phyloP scores from a whole-genome alignment of 2,888 invertebrate species.

The Metopia argyrocephala region DNA sequence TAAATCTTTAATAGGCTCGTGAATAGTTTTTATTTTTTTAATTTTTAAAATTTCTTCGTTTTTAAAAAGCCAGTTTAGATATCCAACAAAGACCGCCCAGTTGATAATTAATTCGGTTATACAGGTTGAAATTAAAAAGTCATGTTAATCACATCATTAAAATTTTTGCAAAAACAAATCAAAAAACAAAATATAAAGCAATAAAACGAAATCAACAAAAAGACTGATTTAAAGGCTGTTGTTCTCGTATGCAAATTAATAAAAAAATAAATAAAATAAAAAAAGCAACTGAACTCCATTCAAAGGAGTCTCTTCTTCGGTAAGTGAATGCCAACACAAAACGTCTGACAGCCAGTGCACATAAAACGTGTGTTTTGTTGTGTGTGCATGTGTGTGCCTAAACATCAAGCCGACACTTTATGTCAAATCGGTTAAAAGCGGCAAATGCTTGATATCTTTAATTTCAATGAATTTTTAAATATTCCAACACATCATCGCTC shows the following conservation, averaged over 20 bases:
- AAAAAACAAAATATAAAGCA: slow-evolving; percentile 34
- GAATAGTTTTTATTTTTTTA: background rate
- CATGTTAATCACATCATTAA: slow-evolving; percentile 79
- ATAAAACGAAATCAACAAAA: slow-evolving; percentile 43
- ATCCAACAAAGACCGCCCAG: slow-evolving; percentile 74
- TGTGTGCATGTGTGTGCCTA: slow-evolving; percentile 6
- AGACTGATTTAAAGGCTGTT: slow-evolving; percentile 49
- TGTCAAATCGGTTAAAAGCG: slow-evolving; percentile 59
- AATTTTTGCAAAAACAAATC: slow-evolving; percentile 71
- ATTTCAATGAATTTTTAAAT: slow-evolving; percentile 17
- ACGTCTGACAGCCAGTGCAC: background rate
- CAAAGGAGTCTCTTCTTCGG: background rate
- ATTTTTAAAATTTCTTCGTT: too few species aligned
- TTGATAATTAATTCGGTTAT: slow-evolving; percentile 78
- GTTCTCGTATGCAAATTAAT: slow-evolving; percentile 45
- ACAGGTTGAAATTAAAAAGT: slow-evolving; percentile 78
- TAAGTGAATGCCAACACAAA: slow-evolving; percentile 26
- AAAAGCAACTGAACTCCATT: background rate
- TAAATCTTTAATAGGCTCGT: slow-evolving; percentile 42
- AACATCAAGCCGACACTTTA: slow-evolving; percentile 52
- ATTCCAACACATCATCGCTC: too few species aligned
- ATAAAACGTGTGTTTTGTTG: background rate
- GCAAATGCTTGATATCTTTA: slow-evolving; percentile 57
- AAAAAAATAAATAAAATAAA: background rate
- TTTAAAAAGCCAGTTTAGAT: background rate